These are phyloP conservation scores for Cnemophilus loriae DNA, from an alignment of 2,113 vertebrate genomes.

Conservation along the genomic window DNA sequence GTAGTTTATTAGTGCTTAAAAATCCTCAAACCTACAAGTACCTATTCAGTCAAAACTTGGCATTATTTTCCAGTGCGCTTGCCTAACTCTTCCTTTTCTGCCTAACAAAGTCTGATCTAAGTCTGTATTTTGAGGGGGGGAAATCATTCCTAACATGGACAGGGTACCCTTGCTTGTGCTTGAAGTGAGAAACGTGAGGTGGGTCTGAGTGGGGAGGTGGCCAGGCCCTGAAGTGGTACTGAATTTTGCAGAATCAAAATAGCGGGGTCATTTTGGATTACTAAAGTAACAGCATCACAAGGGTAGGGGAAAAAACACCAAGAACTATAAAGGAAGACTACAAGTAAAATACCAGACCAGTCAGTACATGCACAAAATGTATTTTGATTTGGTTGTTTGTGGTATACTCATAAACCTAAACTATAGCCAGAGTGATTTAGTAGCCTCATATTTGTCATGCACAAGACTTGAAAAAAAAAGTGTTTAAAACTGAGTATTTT, in stretches of 20 bases:
- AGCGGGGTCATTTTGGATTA: background rate
- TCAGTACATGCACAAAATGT: background rate
- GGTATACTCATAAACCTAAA: background rate
- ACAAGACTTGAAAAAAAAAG: background rate
- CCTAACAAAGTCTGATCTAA: background rate
- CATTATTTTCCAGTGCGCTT: background rate
- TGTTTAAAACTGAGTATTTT: background rate
- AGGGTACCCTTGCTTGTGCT: background rate
- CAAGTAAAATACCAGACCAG: background rate
- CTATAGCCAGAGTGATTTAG: background rate
- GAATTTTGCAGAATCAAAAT: background rate
- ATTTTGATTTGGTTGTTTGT: background rate
- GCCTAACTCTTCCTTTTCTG: background rate
- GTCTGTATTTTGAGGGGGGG: background rate
- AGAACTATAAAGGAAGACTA: background rate
- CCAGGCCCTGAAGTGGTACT: background rate
- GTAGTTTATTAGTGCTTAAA: background rate
- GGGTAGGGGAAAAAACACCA: too few relatives aligned
- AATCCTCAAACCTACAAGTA: background rate
- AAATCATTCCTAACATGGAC: background rate
- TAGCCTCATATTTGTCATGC: background rate
- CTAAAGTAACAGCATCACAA: too few relatives aligned
- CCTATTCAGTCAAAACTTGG: background rate
- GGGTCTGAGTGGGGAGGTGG: background rate
- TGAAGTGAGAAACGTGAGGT: accelerated